Percentiles rank a stretch among this genome's conserved stretches.
Conservation (phyloP, 1,140 invertebrate species). For the Berghia stephanieae region DNA sequence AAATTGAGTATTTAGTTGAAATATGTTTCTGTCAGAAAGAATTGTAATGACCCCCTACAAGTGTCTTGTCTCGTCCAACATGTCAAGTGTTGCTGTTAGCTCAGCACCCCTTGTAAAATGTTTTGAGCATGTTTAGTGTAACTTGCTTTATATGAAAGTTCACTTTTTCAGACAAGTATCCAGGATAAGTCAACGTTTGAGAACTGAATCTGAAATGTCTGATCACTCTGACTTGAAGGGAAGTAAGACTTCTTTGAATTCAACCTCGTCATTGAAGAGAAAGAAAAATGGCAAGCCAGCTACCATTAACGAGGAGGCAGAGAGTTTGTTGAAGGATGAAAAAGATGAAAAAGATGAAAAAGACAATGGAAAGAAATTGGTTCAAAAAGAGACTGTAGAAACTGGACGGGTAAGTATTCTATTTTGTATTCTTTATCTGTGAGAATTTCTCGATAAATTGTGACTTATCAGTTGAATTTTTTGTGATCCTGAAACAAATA, state of each 20-base stretch:
- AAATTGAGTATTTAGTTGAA: too few relatives aligned
- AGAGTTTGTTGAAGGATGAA: conserved; percentile 13
- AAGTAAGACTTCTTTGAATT: background rate
- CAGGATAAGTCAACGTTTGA: conserved; percentile 41
- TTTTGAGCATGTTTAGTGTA: too few relatives aligned
- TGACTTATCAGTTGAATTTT: too few relatives aligned
- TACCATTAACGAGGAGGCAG: conserved; percentile 16
- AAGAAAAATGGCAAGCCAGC: conserved; percentile 8
- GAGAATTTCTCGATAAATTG: background rate
- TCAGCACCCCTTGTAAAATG: too few relatives aligned
- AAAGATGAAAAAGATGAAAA: conserved; percentile 34
- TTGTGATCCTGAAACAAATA: too few relatives aligned
- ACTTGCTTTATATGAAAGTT: too few relatives aligned
- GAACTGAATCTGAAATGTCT: conserved; percentile 32
- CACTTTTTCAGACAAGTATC: conserved; percentile 48
- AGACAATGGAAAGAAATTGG: conserved; percentile 50
- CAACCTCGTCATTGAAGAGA: background rate
- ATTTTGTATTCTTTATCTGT: background rate
- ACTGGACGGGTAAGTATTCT: conserved; percentile 49
- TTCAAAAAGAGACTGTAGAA: conserved; percentile 56
- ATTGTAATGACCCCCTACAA: too few relatives aligned
- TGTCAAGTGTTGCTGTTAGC: too few relatives aligned
- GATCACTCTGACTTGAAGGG: conserved; percentile 13
- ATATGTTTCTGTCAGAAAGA: too few relatives aligned
- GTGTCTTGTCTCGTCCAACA: too few relatives aligned